Evolutionary conservation across 2,113 vertebrate species (phyloP), one percentile per base, ranked within the genome.

Genomic region (Colius striatus): DNA sequence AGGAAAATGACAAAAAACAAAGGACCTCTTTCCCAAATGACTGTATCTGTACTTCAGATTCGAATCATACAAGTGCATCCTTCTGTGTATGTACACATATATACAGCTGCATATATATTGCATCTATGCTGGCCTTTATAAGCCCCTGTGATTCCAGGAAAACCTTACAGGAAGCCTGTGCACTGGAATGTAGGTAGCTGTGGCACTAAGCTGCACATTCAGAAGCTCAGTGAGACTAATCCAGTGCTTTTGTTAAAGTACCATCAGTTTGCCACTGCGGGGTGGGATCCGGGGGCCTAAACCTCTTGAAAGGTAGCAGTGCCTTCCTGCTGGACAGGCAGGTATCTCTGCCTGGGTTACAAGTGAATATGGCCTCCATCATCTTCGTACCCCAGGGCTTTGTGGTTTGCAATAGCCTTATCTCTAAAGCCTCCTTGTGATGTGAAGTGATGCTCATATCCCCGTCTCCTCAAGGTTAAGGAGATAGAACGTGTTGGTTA

Each of bases 201-300:
- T 29, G 77, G n/a, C 6, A 5, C 54, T 57, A 34, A 74, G 20
- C 14, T 58, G 27, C 47, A 13, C 7, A 2, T 65, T 73, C 54
- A 48, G 1, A 32, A 73, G 29, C 54, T 87, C 60, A 77, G n/a
- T 50, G 68, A 34, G 51, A 23, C 12, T 48, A 30, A 62, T 16
- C 13, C 50, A 45, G 14, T 27, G 30, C 21, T 71, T 87, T 50
- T 36, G 36, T 51, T 47, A 50, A 89, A 71, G 11, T 25, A 15
- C 7, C 54, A 32, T 60, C 29, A 36, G 19, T 41, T 89, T 77
- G 73, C 30, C 27, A 14, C 30, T 21, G 29, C 0, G 0, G 16
- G 21, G 10, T 1, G 3, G 58, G 41, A 84, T 55, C 58, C 26
- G n/a, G 45, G 26, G 87, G 13, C 62, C 79, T 71, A 76, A 78